Evolutionary conservation across 1,140 invertebrate genomes (phyloP), one percentile per base, ranked within the genome.

Genomic region (Lordiphosa collinella): DNA sequence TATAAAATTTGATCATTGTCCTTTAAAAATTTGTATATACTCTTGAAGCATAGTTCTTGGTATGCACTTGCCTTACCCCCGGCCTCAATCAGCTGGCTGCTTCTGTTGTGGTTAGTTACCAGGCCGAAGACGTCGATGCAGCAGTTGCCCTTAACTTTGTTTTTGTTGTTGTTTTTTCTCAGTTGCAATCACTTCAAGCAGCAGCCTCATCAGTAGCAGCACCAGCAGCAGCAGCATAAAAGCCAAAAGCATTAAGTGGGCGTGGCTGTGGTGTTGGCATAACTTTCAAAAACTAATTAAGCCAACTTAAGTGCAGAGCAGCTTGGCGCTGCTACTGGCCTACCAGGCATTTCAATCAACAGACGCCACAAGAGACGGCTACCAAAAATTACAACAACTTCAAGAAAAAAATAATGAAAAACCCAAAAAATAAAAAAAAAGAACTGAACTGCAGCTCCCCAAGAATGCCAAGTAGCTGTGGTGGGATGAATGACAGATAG

Each of bases 241-340:
- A 37, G 48, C 52, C 52, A 37, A 67, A 68, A 54, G 62, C 78
- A 82, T 82, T 84, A 84, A 84, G 63, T 60, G 72, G 76, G 76
- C 76, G 76, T 82, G 76, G 58, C 66, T 57, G 57, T 61, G 71
- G 66, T 65, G 76, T 75, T 82, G 76, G 76, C 76, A 84, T 82
- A 82, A 82, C 78, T 82, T 82, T 84, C 67, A 72, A 76, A 86
- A 86, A 86, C 80, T 86, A 86, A 86, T 86, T 86, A 86, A 86
- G 80, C 74, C 82, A 86, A 86, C 75, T 86, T 86, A 86, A 86
- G 80, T 76, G 68, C 70, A 71, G 71, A 73, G 65, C 49, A 57
- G 65, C 65, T 43, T 37, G 16, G 18, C 13, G n/a, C 8, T 40
- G 29, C 25, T 35, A 14, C 49, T 74, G 72, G 70, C 72, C 72